Base-by-base conservation (phyloP, 2,113 vertebrate genomes). In the Columbina picui region DNA sequence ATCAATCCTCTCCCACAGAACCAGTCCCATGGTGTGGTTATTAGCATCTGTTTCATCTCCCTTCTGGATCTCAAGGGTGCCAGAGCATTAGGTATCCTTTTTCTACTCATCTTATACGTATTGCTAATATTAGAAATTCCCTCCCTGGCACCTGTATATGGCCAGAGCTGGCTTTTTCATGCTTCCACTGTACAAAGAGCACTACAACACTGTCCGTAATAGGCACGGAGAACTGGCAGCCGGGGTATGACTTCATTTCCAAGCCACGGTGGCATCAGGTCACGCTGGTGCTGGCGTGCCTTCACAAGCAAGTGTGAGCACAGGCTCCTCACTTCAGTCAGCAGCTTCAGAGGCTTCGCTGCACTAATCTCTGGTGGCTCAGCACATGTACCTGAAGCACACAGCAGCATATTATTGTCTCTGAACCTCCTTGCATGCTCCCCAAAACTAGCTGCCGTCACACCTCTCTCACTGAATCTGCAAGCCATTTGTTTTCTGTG, bases 1-100 rank as follows among this genome's bases (percentile, higher is more conserved):
- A 36, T 61, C 2, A 5, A 22, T 71, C 25, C 53, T 94, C 26
- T 91, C 50, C 57, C 67, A 89, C 36, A 78, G 65, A 84, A 63
- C 43, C n/a, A 34, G 49, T 36, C 60, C 41, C 29, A 18, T 2
- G 8, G 36, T 5, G 30, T 18, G 34, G 34, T 78, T 78, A 84
- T 82, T 78, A 78, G 30, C 81, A 94, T 89, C 60, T 43, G 27
- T 94, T 94, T 93, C 60, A 94, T 71, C 69, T 78, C 47, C 26
- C 12, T 34, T 39, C 32, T 55, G 14, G 6, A 53, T 69, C 69
- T 75, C 81, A 71, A 6, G 81, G 56, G 52, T 64, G 52, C 49
- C 69, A 79, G 57, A 82, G 45, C 1, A 1, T 47, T 71, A 78
- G 38, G 9, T 55, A 69, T 68, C 77, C 49, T 57, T 91, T 73